Evolutionary conservation across 2,113 vertebrate species (phyloP), one percentile per base, ranked within the genome.

Genomic region (Trichomycterus rosablanca): DNA sequence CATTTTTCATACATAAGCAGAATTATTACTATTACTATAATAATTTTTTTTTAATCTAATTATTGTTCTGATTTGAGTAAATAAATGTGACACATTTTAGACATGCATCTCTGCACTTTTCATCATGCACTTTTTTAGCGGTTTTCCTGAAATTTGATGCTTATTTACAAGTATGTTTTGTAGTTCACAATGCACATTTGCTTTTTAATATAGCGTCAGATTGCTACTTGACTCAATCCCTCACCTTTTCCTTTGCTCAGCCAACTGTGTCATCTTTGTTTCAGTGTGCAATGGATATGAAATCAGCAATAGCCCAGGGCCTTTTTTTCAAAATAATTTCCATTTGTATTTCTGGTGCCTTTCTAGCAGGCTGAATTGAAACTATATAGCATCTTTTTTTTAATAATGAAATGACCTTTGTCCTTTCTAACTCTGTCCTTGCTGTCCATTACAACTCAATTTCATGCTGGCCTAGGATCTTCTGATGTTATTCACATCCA

Each of bases 401-500:
- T 57, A 49, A 53, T 58, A 67, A 34, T 24, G 42, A 44, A 42
- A 59, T 51, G 11, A 14, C 22, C 20, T 22, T 4, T 28, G 20
- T 4, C 3, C 11, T 30, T 30, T 54, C 7, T 58, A 34, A 32
- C 42, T 9, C 35, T 30, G 54, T 16, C 60, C 22, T 23, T 34
- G 18, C 35, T 66, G 51, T 19, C 30, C 44, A 37, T 22, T 37
- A 23, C 7, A 30, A 35, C 37, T 48, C 26, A 32, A 19, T 63
- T 56, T 53, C 42, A 40, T 16, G 15, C 46, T 14, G 7, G 18
- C 3, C 30, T n/a, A n/a, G n/a, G n/a, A n/a, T n/a, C n/a, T n/a
- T 59, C 9, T 19, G 42, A 67, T 46, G 16, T 22, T 57, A 23
- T 58, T 45, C 57, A 52, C 39, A 56, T 67, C 45, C 28, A 40